Evolutionary conservation across 2,888 invertebrate species (phyloP).

Genomic region (Scaptomyza tumidula): DNA sequence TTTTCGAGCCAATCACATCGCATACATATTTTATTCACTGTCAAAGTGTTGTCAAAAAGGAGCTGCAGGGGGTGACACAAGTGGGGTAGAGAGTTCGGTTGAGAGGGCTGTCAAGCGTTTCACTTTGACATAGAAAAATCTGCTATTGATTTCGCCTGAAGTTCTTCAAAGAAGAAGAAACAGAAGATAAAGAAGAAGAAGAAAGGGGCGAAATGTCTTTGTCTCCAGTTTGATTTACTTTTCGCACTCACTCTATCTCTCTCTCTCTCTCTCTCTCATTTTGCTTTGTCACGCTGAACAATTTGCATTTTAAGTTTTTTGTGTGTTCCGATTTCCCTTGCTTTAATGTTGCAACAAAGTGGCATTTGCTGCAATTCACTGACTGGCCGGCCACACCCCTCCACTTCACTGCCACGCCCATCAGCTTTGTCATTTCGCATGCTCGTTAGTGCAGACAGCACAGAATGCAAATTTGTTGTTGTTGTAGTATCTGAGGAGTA

Average conservation of each 20-base stretch:
- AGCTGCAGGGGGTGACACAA: no score
- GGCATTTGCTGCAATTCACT: slow-evolving; percentile 48
- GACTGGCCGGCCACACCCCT: neutral
- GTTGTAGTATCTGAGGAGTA: slow-evolving; percentile 36
- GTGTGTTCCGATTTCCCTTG: slow-evolving; percentile 30
- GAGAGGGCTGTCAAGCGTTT: slow-evolving; percentile 39
- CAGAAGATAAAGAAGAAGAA: neutral
- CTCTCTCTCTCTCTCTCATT: neutral
- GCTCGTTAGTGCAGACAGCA: slow-evolving; percentile 71
- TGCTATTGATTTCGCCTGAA: slow-evolving; percentile 62
- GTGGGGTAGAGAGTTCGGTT: neutral
- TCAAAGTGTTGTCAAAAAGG: slow-evolving; percentile 13
- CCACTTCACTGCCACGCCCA: slow-evolving; percentile 47
- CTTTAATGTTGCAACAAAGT: slow-evolving; percentile 71
- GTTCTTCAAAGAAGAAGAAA: neutral
- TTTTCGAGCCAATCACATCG: slow-evolving; percentile 54
- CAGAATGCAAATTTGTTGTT: slow-evolving; percentile 69
- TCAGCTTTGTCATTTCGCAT: slow-evolving; percentile 73
- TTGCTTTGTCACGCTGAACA: slow-evolving; percentile 41
- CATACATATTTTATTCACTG: slow-evolving; percentile 66
- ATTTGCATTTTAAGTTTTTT: slow-evolving; percentile 70
- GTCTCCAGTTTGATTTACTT: slow-evolving; percentile 10
- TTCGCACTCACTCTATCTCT: neutral
- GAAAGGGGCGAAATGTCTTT: slow-evolving; percentile 1
- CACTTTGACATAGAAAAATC: slow-evolving; percentile 73